Evolutionary conservation across 2,113 vertebrate species (phyloP).

Genomic region (Gracilinanus agilis): DNA sequence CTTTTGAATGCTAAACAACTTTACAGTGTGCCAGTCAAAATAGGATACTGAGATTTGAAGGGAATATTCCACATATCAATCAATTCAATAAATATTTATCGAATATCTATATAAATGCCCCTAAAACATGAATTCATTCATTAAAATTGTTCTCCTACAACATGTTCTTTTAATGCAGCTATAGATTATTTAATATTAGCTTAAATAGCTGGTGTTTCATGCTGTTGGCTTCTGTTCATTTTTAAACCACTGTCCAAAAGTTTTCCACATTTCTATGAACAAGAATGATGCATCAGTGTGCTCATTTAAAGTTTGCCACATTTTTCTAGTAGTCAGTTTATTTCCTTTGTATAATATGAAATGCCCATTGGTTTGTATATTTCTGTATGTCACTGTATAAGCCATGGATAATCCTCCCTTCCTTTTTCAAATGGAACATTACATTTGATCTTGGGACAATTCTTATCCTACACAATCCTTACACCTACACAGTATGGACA

Average conservation of each 20-base stretch:
- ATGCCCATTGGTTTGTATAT: background rate
- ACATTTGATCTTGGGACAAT: background rate
- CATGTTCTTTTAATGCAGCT: background rate
- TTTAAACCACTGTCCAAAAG: background rate
- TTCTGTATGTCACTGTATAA: background rate
- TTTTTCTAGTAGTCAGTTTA: background rate
- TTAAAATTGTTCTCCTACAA: background rate
- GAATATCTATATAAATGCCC: background rate
- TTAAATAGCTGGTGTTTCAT: background rate
- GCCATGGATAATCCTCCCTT: background rate
- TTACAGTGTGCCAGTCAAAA: background rate
- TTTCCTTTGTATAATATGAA: background rate
- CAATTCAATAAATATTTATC: background rate
- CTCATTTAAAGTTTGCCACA: background rate
- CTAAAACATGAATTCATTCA: background rate
- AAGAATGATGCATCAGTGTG: background rate
- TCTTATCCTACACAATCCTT: background rate
- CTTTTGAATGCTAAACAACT: background rate
- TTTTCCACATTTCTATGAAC: conserved; percentile 3
- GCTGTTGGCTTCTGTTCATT: background rate
- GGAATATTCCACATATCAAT: background rate
- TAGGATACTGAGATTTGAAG: background rate
- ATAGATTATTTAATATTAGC: background rate
- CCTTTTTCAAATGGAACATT: background rate
- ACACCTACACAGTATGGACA: background rate